phyloP scores from a whole-genome alignment of 1,140 invertebrate genomes.

The Trachymyrmex septentrionalis region DNA sequence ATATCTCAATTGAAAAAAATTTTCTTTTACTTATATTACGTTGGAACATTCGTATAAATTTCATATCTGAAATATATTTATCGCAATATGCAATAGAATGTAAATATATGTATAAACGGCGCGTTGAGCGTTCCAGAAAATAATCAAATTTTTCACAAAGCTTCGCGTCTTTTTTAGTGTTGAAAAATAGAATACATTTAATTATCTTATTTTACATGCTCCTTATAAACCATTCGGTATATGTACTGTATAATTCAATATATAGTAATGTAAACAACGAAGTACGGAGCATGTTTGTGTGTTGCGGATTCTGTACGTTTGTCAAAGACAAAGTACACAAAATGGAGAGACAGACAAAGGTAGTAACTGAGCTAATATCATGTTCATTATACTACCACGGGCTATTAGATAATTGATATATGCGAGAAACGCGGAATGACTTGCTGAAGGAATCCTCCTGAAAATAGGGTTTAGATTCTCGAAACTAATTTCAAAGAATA shows the following conservation, averaged over 20 bases:
- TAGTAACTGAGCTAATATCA: neutral
- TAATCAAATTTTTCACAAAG: neutral
- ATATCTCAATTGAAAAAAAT: neutral
- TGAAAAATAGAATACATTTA: neutral
- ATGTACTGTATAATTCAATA: conserved; percentile 14
- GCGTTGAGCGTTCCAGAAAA: neutral
- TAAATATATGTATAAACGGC: neutral
- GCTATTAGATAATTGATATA: neutral
- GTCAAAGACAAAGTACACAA: conserved; percentile 7
- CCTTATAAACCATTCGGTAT: neutral
- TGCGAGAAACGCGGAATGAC: neutral
- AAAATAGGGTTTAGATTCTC: neutral
- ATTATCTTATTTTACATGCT: neutral
- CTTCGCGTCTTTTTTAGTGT: too few relatives aligned
- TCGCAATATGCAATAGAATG: neutral
- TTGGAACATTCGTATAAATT: neutral
- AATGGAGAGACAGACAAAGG: conserved; percentile 19
- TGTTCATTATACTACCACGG: neutral
- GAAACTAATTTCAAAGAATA: neutral
- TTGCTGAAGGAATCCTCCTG: neutral
- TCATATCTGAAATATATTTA: neutral
- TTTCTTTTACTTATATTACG: neutral
- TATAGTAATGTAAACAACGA: conserved; percentile 20
- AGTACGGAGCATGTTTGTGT: neutral
- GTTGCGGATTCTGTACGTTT: conserved; percentile 7